Evolutionary conservation across 2,797 vertebrate genomes (phyloP), one percentile per base, ranked within the genome.

Genomic region (Protosalanx chinensis): DNA sequence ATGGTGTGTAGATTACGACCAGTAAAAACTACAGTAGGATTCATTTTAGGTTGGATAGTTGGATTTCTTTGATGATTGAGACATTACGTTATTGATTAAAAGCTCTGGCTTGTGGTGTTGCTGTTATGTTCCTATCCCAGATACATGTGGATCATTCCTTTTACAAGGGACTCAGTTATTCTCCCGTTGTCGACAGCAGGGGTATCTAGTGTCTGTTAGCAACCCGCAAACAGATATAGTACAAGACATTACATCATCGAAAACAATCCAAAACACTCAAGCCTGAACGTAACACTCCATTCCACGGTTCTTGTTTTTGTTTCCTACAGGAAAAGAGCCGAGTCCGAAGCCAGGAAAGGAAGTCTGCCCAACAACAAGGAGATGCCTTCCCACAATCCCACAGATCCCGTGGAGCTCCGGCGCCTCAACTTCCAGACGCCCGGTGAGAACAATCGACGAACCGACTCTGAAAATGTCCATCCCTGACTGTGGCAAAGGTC

Each of bases 371-470:
- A 97, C 90, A 97, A 91, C 89, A 98, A 99, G 78, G 98, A 98
- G 82, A 91, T 98, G 81, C 95, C 96, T 0, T 94, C 96, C 67
- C 97, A 98, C 72, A 94, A 98, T 67, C 97, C 97, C 70, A 99
- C 96, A 10, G 98, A 99, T 77, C 97, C 97, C 0, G 98, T 99
- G 29, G 97, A 99, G 83, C 92, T 99, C 8, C 94, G 97, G 30
- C 95, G 98, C 69, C 95, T 99, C 88, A 98, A 99, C 92, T 99
- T 98, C 88, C 98, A 99, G 88, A 98, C 97, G 5, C 98, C 97
- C 3, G 98, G 98, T 98, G 91, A 93, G 94, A 80, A 6, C 63
- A 1, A 3, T 13, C n/a, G 3, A 63, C 12, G 5, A 27, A 0
- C 41, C 12, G 2, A 67, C 64, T 13, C 64, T 2, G 41, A 5